Percentiles rank a stretch among this genome's conserved stretches.
phyloP scores from a whole-genome alignment of 2,888 invertebrate genomes.

The Branchipolynoe longqiensis region DNA sequence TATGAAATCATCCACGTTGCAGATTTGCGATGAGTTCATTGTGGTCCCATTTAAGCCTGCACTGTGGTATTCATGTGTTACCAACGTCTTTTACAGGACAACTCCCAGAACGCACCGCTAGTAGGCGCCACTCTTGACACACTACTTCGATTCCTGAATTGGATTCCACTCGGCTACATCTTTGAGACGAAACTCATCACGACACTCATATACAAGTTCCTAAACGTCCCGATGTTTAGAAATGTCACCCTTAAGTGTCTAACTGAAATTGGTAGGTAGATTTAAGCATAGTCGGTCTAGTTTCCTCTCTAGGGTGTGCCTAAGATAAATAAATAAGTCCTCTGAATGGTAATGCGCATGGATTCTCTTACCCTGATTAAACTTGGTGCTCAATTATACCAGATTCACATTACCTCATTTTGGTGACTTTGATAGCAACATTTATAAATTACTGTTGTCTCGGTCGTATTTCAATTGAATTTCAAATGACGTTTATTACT shows the following conservation, averaged over 20 bases:
- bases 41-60: not conserved
- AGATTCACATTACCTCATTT: not conserved
- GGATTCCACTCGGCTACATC: conserved; percentile 99
- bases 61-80: not conserved
- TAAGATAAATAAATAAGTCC: no score
- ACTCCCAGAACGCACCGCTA: conserved; percentile 97
- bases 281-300: no score
- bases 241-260: conserved; percentile 99
- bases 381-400: not conserved
- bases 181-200: conserved; percentile 98
- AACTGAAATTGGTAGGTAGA: conserved; percentile 92
- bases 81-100: conserved; percentile 85
- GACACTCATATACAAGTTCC: conserved; percentile 96
- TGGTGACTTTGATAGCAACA: not conserved
- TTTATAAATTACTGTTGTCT: not conserved
- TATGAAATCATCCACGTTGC: no score
- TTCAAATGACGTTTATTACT: no score
- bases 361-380: no score
- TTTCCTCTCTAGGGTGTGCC: not conserved
- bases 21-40: no score
- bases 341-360: no score
- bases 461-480: no score
- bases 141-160: conserved; percentile 96
- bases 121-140: conserved; percentile 98
- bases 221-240: conserved; percentile 97